Evolutionary conservation across 2,797 vertebrate genomes (phyloP).

Genomic region (Acridotheres tristis): DNA sequence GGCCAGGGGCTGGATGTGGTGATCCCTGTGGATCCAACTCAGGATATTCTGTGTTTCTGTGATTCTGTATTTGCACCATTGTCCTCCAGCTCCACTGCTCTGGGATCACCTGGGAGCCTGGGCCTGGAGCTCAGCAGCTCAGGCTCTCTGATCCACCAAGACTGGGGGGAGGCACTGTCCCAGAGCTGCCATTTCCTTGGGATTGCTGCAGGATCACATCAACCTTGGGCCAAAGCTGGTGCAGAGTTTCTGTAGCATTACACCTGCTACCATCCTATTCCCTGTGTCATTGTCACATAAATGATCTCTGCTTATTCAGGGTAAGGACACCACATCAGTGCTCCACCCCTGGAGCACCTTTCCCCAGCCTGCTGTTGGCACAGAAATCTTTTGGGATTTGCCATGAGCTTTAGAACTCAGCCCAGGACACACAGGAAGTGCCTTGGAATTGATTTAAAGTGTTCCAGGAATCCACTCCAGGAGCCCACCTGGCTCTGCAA

Average conservation of each 20-base stretch:
- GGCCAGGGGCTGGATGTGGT: fast-evolving
- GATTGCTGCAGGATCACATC: neutral
- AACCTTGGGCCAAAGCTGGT: neutral
- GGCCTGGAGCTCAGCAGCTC: neutral
- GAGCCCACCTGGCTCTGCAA: neutral
- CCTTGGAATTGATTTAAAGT: neutral
- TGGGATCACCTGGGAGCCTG: neutral
- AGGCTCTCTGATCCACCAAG: neutral
- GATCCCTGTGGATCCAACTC: neutral
- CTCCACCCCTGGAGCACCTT: neutral
- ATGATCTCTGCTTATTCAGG: neutral
- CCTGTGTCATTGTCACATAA: neutral
- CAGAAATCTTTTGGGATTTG: neutral
- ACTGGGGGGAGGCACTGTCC: neutral
- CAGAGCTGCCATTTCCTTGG: neutral
- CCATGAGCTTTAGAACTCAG: neutral
- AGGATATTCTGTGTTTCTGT: too few species aligned
- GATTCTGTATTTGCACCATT: neutral
- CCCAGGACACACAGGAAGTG: neutral
- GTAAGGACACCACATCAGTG: neutral
- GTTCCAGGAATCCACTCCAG: neutral
- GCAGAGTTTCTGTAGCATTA: too few species aligned
- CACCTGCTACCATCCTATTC: neutral
- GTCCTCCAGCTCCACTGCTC: neutral
- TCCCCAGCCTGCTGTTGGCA: neutral